Evolutionary conservation across 2,797 vertebrate species (phyloP).

Genomic region (Galago senegalensis): DNA sequence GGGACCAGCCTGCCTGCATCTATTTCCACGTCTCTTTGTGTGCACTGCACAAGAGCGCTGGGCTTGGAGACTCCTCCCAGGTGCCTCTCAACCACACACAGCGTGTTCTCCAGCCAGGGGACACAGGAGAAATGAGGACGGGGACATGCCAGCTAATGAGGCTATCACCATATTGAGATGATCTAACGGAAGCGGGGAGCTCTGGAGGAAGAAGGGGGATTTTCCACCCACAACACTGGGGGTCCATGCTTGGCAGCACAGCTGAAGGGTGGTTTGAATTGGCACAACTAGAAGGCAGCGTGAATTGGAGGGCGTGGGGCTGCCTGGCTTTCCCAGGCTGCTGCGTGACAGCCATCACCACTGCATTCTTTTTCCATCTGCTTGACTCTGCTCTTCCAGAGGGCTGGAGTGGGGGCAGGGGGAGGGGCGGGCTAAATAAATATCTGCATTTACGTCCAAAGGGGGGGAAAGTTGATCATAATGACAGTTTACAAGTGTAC

Average conservation of each 20-base stretch:
- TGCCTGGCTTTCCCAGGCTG: conserved; percentile 86
- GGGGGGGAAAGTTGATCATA: conserved; percentile 86
- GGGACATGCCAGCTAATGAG: conserved; percentile 65
- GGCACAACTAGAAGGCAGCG: conserved; percentile 93
- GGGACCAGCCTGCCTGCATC: conserved; percentile 94
- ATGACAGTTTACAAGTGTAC: conserved; percentile 95
- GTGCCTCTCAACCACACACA: conserved; percentile 59
- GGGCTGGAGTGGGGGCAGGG: conserved; percentile 76
- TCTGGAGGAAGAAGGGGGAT: conserved; percentile 78
- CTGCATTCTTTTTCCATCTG: conserved; percentile 92
- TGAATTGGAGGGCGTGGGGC: conserved; percentile 87
- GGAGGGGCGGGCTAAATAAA: conserved; percentile 88
- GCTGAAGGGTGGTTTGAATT: conserved; percentile 90
- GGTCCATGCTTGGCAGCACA: conserved; percentile 89
- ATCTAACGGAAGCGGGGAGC: conserved; percentile 53
- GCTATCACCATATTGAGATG: conserved; percentile 70
- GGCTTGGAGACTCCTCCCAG: conserved; percentile 70
- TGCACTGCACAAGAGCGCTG: conserved; percentile 68
- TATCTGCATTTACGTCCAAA: conserved; percentile 89
- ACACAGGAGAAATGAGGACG: conserved; percentile 85
- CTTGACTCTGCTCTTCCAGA: conserved; percentile 89
- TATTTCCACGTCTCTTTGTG: conserved; percentile 84
- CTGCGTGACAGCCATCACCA: conserved; percentile 91
- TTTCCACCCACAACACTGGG: conserved; percentile 88
- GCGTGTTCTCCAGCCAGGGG: conserved; percentile 81